Conservation (phyloP, 2,797 vertebrate genomes). For the Onychomys leucogaster region DNA sequence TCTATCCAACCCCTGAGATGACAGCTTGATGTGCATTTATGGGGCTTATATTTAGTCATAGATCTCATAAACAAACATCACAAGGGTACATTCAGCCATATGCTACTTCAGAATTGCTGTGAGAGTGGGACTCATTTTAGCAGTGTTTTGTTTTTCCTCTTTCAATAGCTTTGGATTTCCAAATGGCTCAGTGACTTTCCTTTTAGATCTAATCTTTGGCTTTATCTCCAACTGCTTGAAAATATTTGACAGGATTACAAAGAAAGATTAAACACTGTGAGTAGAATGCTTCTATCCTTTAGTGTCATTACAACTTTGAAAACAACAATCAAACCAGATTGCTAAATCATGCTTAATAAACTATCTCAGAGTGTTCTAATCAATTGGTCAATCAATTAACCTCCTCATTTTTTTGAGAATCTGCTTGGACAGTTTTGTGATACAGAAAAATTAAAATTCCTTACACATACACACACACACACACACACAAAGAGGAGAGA, state of each 20-base stretch:
- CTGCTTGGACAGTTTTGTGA: neutral
- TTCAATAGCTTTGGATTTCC: conserved; percentile 47
- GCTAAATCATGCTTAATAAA: neutral
- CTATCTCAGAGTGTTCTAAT: neutral
- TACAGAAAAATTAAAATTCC: neutral
- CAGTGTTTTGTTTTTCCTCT: neutral
- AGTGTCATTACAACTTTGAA: neutral
- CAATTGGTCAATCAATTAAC: neutral
- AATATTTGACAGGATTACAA: conserved; percentile 26
- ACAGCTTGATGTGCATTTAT: neutral
- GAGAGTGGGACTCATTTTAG: neutral
- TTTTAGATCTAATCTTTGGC: conserved; percentile 5
- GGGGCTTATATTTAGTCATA: neutral
- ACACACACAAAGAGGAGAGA: no score
- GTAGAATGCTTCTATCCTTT: neutral
- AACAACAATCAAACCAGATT: neutral
- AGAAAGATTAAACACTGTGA: conserved; percentile 1
- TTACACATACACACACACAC: neutral
- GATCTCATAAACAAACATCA: neutral
- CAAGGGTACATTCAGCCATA: neutral
- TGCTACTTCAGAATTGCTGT: neutral
- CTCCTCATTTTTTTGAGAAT: neutral
- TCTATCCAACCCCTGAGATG: neutral
- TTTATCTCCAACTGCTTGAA: conserved; percentile 29
- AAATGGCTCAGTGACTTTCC: conserved; percentile 33